Evolutionary conservation across 2,797 vertebrate species (phyloP).

Genomic region (Sarcophilus harrisii): DNA sequence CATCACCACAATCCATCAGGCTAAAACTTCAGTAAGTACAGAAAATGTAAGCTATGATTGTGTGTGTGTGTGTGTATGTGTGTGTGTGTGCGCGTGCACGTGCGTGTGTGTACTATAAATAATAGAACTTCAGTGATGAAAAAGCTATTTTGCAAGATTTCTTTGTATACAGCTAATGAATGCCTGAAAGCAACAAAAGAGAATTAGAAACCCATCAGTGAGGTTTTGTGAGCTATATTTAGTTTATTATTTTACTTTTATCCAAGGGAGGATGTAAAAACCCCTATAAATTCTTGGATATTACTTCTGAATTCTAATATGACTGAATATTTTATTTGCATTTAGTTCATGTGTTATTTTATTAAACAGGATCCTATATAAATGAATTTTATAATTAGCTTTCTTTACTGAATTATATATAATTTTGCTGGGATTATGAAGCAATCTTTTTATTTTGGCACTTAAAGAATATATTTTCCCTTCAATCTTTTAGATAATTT

Average conservation of each 20-base stretch:
- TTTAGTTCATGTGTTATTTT: neutral
- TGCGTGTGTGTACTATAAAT: neutral
- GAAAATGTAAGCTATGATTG: neutral
- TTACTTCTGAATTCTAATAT: neutral
- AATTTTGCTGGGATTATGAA: neutral
- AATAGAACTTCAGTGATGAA: neutral
- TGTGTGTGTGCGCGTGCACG: too few species aligned
- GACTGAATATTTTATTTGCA: slow-evolving; percentile 3
- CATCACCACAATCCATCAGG: neutral
- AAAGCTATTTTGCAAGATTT: neutral
- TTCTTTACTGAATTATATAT: neutral
- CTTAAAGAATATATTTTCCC: neutral
- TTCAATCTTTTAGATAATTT: neutral
- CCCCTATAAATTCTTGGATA: neutral
- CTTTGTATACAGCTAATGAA: neutral
- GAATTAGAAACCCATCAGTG: neutral
- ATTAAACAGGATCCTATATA: neutral
- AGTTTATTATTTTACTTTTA: slow-evolving; percentile 9
- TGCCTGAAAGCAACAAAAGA: neutral
- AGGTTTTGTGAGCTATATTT: neutral
- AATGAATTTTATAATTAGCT: neutral
- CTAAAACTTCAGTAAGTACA: neutral
- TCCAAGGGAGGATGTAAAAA: neutral
- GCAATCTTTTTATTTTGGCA: neutral
- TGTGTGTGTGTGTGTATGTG: neutral